phyloP scores from a whole-genome alignment of 2,797 vertebrate species.

The Sternotherus odoratus region DNA sequence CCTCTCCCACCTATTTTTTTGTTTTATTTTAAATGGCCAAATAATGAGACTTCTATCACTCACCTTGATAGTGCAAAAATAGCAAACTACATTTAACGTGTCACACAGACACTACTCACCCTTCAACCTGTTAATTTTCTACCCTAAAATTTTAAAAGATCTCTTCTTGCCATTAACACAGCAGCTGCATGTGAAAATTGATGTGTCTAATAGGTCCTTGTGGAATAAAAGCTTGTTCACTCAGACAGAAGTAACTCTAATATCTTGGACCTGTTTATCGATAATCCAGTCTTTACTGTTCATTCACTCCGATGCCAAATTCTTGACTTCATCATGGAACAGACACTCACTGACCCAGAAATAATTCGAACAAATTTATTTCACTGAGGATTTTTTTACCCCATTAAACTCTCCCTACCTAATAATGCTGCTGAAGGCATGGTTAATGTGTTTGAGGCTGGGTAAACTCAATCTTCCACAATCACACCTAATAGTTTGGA shows the following conservation, averaged over 20 bases:
- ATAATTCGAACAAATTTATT: conserved; percentile 65
- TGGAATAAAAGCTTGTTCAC: conserved; percentile 49
- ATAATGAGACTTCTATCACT: background rate
- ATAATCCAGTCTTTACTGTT: conserved; percentile 37
- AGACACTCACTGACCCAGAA: conserved; percentile 70
- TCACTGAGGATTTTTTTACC: conserved; percentile 42
- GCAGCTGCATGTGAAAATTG: conserved; percentile 41
- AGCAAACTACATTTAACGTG: background rate
- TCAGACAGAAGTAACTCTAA: conserved; percentile 60
- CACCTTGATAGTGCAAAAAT: background rate
- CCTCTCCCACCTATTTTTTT: too few relatives aligned
- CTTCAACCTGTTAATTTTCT: background rate
- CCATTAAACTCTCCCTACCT: conserved; percentile 51
- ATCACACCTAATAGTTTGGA: background rate
- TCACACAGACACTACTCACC: background rate
- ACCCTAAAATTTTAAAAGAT: background rate
- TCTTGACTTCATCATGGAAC: conserved; percentile 57
- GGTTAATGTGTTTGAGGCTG: conserved; percentile 16
- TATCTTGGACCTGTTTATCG: conserved; percentile 47
- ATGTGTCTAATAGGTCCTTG: conserved; percentile 4
- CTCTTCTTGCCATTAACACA: conserved; percentile 8
- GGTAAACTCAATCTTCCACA: background rate
- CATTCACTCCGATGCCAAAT: conserved; percentile 58
- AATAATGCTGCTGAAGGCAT: conserved; percentile 17
- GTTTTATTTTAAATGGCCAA: background rate